These are phyloP conservation scores for Frankliniella intonsa DNA, from an alignment of 2,888 invertebrate species.

Conservation along the genomic window DNA sequence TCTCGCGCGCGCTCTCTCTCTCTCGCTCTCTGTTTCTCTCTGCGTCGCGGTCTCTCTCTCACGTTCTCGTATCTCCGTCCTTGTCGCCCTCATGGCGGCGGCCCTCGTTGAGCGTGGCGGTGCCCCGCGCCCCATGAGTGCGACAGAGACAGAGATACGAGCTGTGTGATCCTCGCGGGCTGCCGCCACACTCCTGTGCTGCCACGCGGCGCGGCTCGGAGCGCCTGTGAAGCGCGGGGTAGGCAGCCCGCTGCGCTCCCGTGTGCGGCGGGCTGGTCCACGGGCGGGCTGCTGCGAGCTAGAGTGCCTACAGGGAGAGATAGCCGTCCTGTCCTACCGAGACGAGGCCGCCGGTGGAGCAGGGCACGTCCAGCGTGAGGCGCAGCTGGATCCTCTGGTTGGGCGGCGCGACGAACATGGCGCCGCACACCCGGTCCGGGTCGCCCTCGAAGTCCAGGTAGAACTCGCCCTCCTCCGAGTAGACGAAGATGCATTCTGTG, in stretches of 20 bases:
- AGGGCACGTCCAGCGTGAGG: slow-evolving; percentile 18
- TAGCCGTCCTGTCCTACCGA: no score
- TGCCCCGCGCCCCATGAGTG: no score
- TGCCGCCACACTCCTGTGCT: no score
- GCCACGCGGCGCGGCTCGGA: not conserved
- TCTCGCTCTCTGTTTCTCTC: no score
- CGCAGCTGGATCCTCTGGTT: not conserved
- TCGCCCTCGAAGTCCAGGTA: slow-evolving; percentile 20
- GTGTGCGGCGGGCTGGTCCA: not conserved
- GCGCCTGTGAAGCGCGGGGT: not conserved
- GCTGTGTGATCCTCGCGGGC: no score
- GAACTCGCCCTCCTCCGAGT: slow-evolving; percentile 20
- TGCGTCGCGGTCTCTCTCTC: no score
- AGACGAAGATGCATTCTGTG: slow-evolving; percentile 11
- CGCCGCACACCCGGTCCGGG: not conserved
- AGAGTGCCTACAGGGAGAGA: no score
- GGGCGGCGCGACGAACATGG: slow-evolving; percentile 4
- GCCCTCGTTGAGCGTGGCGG: no score
- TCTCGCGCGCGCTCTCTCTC: no score
- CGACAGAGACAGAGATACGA: not conserved
- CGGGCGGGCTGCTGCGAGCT: not conserved
- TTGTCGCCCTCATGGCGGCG: no score
- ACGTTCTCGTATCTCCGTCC: no score
- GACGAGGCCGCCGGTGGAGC: slow-evolving; percentile 8
- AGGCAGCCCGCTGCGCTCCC: not conserved